Conservation (phyloP, 2,797 vertebrate genomes). For the Lepilemur ruficaudatus region DNA sequence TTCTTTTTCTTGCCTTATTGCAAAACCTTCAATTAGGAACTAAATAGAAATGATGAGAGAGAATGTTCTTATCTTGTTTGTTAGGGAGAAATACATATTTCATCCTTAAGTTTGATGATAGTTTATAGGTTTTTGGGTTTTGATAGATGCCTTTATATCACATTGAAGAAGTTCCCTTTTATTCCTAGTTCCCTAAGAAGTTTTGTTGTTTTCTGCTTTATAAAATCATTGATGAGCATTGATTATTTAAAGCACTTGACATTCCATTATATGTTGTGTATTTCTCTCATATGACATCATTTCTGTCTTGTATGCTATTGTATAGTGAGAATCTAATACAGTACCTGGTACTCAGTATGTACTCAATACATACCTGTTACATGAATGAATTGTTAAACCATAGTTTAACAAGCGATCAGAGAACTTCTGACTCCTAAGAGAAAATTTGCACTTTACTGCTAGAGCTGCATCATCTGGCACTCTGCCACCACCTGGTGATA, state of each 20-base stretch:
- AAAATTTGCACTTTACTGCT: background rate
- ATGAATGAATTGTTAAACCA: background rate
- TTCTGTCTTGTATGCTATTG: background rate
- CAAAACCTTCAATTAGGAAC: background rate
- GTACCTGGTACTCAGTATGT: background rate
- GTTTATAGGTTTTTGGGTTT: background rate
- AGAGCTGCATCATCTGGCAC: background rate
- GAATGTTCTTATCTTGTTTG: background rate
- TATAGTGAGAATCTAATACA: background rate
- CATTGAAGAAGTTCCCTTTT: conserved; percentile 7
- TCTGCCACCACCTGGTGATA: conserved; percentile 20
- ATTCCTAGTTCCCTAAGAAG: background rate
- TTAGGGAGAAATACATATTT: background rate
- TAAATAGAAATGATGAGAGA: background rate
- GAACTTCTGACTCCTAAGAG: background rate
- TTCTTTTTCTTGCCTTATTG: conserved; percentile 40
- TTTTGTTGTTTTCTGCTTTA: background rate
- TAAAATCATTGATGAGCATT: background rate
- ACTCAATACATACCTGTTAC: background rate
- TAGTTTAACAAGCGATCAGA: background rate
- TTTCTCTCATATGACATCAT: background rate
- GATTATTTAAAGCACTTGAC: background rate
- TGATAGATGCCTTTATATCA: background rate
- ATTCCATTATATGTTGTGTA: background rate
- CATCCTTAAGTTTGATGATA: conserved; percentile 12